A percentile compares a stretch with the other conserved stretches of the same genome.
Conservation (phyloP, 2,113 vertebrate species). For the Podocnemis expansa region DNA sequence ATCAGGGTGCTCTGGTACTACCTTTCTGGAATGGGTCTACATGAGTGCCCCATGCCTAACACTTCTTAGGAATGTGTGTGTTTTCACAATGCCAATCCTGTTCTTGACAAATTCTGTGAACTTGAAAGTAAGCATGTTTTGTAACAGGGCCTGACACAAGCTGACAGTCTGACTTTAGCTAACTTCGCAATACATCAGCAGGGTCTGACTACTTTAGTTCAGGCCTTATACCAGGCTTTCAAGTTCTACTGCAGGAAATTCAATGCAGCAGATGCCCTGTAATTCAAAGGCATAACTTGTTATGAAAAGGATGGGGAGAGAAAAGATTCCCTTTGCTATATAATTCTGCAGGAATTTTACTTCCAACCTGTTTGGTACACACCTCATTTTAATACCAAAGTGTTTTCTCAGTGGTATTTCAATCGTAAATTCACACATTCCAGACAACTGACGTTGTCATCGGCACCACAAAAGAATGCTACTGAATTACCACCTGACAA, state of each 20-base stretch:
- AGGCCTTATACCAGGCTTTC: no score
- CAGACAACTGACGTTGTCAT: rapidly evolving
- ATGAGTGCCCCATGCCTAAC: no score
- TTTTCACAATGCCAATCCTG: no score
- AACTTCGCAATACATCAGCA: no score
- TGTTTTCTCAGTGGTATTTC: background rate
- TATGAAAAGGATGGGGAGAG: background rate
- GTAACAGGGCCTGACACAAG: no score
- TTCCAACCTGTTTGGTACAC: rapidly evolving
- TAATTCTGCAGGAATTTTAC: background rate
- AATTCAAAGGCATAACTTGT: background rate
- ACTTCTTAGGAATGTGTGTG: no score
- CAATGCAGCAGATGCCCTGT: background rate
- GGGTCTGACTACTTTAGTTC: no score
- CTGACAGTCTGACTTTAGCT: no score
- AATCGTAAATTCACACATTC: background rate
- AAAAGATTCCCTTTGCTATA: rapidly evolving
- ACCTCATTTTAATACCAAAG: rapidly evolving
- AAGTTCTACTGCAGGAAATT: background rate
- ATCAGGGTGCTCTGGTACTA: no score
- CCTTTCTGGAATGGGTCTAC: no score
- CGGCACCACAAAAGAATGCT: background rate
- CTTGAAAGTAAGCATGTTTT: no score
- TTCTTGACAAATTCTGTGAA: no score
- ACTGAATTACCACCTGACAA: conserved; percentile 16